A percentile compares a stretch with the other conserved stretches of the same genome.
Conservation (phyloP, 2,888 invertebrate genomes). For the Psylliodes chrysocephalus region DNA sequence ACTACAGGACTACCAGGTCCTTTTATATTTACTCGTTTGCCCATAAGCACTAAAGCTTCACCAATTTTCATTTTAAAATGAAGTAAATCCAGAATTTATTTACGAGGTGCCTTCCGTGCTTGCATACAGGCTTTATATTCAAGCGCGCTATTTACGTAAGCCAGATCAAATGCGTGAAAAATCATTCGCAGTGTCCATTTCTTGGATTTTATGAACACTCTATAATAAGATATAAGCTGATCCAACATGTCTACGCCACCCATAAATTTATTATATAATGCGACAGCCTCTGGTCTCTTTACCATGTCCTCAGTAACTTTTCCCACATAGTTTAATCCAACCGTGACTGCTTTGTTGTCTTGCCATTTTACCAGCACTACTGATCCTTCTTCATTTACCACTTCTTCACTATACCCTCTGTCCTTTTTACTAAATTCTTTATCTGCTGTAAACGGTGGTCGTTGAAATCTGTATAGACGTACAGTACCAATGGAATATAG, state of each 20-base stretch:
- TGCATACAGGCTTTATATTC: not conserved
- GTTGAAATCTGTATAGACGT: too few relatives aligned
- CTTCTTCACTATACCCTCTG: not conserved
- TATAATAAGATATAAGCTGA: too few relatives aligned
- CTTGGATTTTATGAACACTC: too few relatives aligned
- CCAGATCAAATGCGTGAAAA: not conserved
- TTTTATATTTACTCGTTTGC: not conserved
- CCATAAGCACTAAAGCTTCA: not conserved
- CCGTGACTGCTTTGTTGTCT: too few relatives aligned
- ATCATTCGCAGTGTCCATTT: too few relatives aligned
- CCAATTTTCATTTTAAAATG: too few relatives aligned
- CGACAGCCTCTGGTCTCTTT: too few relatives aligned
- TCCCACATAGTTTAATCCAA: not conserved
- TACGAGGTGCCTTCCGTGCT: not conserved
- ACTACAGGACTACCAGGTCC: not conserved
- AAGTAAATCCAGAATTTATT: too few relatives aligned
- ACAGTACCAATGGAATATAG: not conserved
- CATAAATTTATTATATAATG: not conserved
- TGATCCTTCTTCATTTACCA: not conserved
- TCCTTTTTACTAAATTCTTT: not conserved
- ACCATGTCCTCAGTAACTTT: not conserved
- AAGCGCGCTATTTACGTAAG: not conserved
- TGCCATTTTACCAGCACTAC: too few relatives aligned
- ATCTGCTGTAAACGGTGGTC: too few relatives aligned
- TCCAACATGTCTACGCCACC: too few relatives aligned